These are phyloP conservation scores for Crypturellus tataupa DNA, from an alignment of 2,797 vertebrate species.

Conservation along the genomic window DNA sequence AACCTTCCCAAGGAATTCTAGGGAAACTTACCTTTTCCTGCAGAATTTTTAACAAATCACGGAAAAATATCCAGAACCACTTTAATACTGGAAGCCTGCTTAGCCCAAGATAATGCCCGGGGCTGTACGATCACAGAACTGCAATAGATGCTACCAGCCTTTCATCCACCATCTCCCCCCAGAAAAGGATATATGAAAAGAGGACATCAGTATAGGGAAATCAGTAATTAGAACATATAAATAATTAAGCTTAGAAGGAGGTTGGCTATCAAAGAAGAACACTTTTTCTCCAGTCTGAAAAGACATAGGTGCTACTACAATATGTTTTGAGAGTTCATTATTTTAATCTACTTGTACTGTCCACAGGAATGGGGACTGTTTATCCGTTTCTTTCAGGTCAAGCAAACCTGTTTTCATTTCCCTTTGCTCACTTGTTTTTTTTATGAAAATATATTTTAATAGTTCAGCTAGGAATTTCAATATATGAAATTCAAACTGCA, in stretches of 20 bases:
- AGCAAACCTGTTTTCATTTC: neutral
- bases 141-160: neutral
- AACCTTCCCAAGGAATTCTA: neutral
- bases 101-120: neutral
- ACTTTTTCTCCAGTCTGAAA: neutral
- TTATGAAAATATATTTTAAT: slow-evolving; percentile 31
- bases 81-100: neutral
- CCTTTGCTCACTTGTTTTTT: neutral
- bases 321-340: neutral
- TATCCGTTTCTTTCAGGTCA: neutral
- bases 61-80: neutral
- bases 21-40: neutral
- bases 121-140: neutral
- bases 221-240: neutral
- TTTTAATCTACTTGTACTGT: neutral
- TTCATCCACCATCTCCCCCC: neutral
- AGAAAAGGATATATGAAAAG: neutral
- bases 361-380: neutral
- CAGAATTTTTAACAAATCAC: neutral
- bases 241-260: neutral
- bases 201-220: neutral
- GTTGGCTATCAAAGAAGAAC: neutral
- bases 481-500: neutral
- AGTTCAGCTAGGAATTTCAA: neutral
- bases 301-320: neutral